Conservation (phyloP, 2,113 vertebrate species). For the Progne subis region DNA sequence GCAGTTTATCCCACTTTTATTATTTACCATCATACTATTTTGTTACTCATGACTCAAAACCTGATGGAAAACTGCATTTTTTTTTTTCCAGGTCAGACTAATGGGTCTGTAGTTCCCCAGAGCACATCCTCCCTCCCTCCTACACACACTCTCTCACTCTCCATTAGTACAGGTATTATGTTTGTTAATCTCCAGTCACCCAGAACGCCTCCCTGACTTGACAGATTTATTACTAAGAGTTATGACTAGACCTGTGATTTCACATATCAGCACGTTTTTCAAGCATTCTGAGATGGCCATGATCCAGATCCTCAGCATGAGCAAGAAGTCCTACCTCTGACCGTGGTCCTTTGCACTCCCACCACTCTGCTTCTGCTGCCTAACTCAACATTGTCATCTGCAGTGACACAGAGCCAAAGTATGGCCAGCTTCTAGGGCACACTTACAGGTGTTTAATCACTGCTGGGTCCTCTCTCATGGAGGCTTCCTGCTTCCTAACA, state of each 20-base stretch:
- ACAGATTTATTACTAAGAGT: slow-evolving; percentile 54
- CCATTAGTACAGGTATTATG: slow-evolving; percentile 65
- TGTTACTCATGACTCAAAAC: not conserved
- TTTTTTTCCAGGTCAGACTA: slow-evolving; percentile 28
- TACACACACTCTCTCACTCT: slow-evolving; percentile 12
- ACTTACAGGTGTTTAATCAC: not conserved
- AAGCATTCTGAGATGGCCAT: not conserved
- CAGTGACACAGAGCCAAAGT: not conserved
- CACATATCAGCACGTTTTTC: slow-evolving; percentile 39
- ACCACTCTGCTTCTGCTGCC: not conserved
- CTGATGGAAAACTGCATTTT: not conserved
- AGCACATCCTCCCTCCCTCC: not conserved
- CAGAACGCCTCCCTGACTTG: slow-evolving; percentile 46
- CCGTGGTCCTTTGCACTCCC: not conserved
- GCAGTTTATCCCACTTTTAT: not conserved
- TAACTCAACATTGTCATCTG: not conserved
- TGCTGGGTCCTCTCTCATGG: not conserved
- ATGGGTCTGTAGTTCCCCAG: slow-evolving; percentile 14
- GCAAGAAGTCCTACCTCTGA: not conserved
- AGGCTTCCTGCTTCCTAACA: not conserved
- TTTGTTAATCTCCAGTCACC: slow-evolving; percentile 59
- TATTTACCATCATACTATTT: not conserved
- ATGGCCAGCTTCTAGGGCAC: not conserved
- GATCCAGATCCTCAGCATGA: not conserved
- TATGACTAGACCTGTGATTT: slow-evolving; percentile 52